Base-by-base conservation (phyloP, 2,888 invertebrate genomes). In the Bugula neritina region DNA sequence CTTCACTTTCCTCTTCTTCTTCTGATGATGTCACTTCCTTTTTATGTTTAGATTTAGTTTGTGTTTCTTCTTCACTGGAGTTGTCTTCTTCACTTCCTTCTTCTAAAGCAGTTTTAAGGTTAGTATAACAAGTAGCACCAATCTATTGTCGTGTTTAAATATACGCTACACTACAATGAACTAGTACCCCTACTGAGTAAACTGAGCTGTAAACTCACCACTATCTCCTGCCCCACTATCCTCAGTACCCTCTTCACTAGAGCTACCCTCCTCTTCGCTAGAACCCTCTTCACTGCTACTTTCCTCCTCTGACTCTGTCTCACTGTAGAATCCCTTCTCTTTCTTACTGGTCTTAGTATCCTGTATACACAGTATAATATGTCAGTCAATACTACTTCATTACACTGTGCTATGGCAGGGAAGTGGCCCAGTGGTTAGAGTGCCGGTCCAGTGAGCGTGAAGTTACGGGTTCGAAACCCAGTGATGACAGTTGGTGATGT, bases 271-370 rank as follows among this genome's bases (percentile, higher is more conserved):
- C n/a, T 63, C 63, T 17, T 34, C 63, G 31, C 63, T 27, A 17
- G 55, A 55, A 5, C 23, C 55, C 23, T 55, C 55, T 55, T 55
- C 55, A 25, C 55, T 55, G 23, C 31, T 43, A 31, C 35, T 58
- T 25, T 69, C 69, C 5, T 70, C 55, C 25, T 55, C 63, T 13
- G 63, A 63, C 63, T 63, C 84, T 29, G 87, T 86, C 71, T 87
- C 87, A 0, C 89, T 89, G 83, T 90, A 90, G 85, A 89, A 91
- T 72, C 87, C 88, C 84, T 81, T 82, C 73, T 87, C 89, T 80
- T 87, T 63, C 34, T 27, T 25, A 17, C 23, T 13, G 21, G 34
- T 3, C 52, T 35, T 55, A 27, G 13, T n/a, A 31, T 13, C 29
- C 43, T 43, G 43, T 43, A 17, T 43, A 43, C 43, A 43, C n/a